These are phyloP conservation scores for Pantherophis alleghaniensis DNA, from an alignment of 2,797 vertebrate species.

Conservation along the genomic window DNA sequence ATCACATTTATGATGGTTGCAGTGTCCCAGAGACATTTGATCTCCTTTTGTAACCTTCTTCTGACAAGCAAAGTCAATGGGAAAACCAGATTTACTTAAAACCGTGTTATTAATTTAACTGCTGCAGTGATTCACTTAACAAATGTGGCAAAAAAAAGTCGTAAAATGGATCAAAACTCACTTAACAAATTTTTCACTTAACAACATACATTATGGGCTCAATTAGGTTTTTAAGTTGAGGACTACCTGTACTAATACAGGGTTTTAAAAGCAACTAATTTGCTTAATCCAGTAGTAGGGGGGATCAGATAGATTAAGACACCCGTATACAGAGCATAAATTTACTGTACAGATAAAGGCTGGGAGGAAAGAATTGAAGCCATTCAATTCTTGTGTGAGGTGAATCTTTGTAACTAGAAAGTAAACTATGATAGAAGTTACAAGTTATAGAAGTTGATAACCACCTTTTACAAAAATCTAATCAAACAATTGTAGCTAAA, in stretches of 20 bases:
- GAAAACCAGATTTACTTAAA: not conserved
- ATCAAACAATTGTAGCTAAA: slow-evolving; percentile 48
- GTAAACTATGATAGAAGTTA: not conserved
- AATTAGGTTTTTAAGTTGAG: not conserved
- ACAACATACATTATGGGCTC: no score
- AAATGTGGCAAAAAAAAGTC: not conserved
- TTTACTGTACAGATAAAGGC: not conserved
- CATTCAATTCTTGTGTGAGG: not conserved
- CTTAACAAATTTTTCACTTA: not conserved
- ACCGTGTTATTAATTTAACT: not conserved
- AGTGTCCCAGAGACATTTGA: not conserved
- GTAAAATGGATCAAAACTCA: not conserved
- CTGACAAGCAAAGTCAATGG: not conserved
- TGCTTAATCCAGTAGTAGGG: not conserved
- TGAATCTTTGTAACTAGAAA: not conserved
- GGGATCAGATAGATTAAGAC: not conserved
- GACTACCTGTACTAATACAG: not conserved
- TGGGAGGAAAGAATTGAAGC: not conserved
- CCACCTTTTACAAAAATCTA: slow-evolving; percentile 34
- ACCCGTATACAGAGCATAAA: not conserved
- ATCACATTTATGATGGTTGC: not conserved
- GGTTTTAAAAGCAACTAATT: not conserved
- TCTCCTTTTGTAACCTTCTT: not conserved
- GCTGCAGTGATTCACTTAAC: not conserved
- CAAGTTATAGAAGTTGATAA: not conserved